Conservation (phyloP, 1,140 invertebrate species). For the Ganaspis sp. region DNA sequence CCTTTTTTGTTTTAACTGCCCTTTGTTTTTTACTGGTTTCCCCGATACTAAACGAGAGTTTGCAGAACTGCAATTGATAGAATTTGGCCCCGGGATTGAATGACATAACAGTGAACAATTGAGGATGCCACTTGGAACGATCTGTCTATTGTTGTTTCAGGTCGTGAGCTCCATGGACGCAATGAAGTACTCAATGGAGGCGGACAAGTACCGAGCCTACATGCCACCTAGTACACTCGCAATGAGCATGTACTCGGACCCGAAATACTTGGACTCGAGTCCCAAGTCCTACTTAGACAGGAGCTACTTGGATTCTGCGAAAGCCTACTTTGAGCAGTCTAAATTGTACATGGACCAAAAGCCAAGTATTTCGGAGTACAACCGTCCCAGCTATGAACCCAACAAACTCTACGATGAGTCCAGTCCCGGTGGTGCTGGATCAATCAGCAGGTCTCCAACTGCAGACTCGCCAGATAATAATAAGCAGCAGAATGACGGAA, state of each 20-base stretch:
- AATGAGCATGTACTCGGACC: conserved; percentile 83
- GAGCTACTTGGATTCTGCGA: conserved; percentile 81
- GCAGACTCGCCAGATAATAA: conserved; percentile 80
- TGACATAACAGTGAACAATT: neutral
- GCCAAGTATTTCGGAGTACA: conserved; percentile 71
- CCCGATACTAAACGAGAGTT: neutral
- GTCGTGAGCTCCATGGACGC: conserved; percentile 85
- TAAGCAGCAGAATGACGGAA: conserved; percentile 72
- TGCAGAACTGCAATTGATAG: neutral
- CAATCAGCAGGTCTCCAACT: conserved; percentile 76
- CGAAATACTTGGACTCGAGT: conserved; percentile 79
- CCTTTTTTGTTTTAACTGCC: neutral
- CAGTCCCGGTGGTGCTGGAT: conserved; percentile 79
- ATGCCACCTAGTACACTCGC: conserved; percentile 80
- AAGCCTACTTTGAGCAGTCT: conserved; percentile 86
- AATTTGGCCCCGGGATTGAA: neutral
- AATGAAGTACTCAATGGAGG: conserved; percentile 87
- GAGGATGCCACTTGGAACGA: neutral
- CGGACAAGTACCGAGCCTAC: conserved; percentile 85
- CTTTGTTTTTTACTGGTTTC: too few species aligned
- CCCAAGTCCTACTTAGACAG: conserved; percentile 84
- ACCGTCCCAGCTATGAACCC: conserved; percentile 74
- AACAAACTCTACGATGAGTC: conserved; percentile 82
- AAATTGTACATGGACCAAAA: conserved; percentile 89
- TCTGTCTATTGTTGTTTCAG: conserved; percentile 68